These are phyloP conservation scores for Lamproptera curius DNA, from an alignment of 2,888 invertebrate species.

Conservation along the genomic window DNA sequence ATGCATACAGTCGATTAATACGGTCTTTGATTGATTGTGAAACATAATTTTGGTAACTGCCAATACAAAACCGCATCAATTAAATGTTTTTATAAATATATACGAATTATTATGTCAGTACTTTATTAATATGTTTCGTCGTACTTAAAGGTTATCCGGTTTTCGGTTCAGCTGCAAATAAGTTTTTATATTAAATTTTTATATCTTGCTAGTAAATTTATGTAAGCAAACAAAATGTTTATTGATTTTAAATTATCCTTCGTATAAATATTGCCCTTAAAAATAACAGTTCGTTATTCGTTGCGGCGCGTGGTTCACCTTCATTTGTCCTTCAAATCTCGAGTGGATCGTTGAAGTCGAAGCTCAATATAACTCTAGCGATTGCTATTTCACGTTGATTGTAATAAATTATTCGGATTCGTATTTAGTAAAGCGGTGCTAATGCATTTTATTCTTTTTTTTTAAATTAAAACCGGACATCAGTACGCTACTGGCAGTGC, in stretches of 20 bases:
- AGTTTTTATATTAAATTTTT: too few relatives aligned
- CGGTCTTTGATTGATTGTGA: slow-evolving; percentile 49
- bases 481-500: background rate
- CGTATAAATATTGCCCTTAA: too few relatives aligned
- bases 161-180: too few relatives aligned
- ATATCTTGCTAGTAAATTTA: too few relatives aligned
- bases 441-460: background rate
- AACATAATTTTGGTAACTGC: slow-evolving; percentile 52
- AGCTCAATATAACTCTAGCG: slow-evolving; percentile 5
- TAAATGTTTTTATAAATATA: too few relatives aligned
- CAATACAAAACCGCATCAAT: slow-evolving; percentile 1
- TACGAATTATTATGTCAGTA: too few relatives aligned
- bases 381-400: slow-evolving; percentile 4
- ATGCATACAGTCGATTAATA: slow-evolving; percentile 35
- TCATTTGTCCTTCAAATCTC: slow-evolving; percentile 41
- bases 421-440: background rate
- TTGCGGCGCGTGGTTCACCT: slow-evolving; percentile 37
- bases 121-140: too few relatives aligned
- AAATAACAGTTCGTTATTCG: background rate
- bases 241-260: too few relatives aligned
- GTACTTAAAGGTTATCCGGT: too few relatives aligned
- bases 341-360: background rate
- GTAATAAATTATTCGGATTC: background rate
- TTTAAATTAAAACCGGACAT: background rate
- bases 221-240: too few relatives aligned